Base-by-base conservation (phyloP, 2,888 invertebrate genomes). In the Dascillus cervinus region DNA sequence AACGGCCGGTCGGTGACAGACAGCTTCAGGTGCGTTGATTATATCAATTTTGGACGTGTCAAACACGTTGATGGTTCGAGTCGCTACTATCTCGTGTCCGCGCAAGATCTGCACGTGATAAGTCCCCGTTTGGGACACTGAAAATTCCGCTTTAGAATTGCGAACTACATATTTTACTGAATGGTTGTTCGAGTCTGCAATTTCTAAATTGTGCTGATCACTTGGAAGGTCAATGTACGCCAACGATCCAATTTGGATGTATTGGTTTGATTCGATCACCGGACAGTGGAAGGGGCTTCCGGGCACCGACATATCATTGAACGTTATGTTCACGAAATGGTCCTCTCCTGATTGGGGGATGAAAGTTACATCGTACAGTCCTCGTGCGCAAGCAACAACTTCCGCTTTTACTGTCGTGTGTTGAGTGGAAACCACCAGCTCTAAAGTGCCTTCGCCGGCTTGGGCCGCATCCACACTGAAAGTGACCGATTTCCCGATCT, bases 381-480 rank as follows among this genome's bases (percentile, higher is more conserved):
- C 92, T 13, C 92, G 75, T 2, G 91, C 88, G 49, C 89, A 85
- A 3, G 91, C 91, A 1, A 85, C 84, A 10, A 88, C 87, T 72
- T 88, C 76, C 1, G 55, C 58, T 61, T 92, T 87, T 2, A 92
- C 88, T 2, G 91, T 90, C 29, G 88, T 85, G 10, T 87, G 86
- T 44, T 80, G 79, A 0, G 91, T 92, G 26, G 90, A 90, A 1
- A 94, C 91, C 0, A 92, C 91, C 9, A 94, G 69, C 55, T 92
- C 92, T 3, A 92, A 67, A 0, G 90, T 91, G 2, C 95, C 95
- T 62, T 92, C 90, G 0, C 95, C 95, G 2, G 95, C 94, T 52
- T 90, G 87, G 0, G 90, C 89, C 1, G 94, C 92, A 65, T 95
- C 94, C 17, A 95, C 94, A 47, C 87, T 87, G 60, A 91, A 91